Percentiles rank a stretch among this genome's conserved stretches.
Evolutionary conservation across 2,113 vertebrate species (phyloP).

Genomic region (Rhegmatorhina hoffmannsi): DNA sequence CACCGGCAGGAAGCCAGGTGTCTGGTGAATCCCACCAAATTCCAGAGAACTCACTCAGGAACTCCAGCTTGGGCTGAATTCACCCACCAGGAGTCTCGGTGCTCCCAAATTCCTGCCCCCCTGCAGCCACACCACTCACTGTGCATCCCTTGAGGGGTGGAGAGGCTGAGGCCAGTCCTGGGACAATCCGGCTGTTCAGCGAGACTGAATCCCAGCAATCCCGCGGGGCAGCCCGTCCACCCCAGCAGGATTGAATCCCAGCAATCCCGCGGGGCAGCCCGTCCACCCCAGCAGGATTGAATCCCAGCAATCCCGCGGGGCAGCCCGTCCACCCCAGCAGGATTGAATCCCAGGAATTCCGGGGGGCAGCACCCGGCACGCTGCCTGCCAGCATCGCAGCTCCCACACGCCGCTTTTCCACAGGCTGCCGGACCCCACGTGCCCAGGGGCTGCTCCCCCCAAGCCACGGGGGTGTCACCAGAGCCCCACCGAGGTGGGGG

Average conservation of each 20-base stretch:
- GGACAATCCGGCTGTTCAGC: neutral
- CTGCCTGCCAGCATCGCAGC: rapidly evolving
- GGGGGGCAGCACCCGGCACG: neutral
- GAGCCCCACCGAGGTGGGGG: neutral
- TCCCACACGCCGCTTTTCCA: neutral
- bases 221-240: neutral
- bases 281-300: neutral
- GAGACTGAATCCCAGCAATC: neutral
- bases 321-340: neutral
- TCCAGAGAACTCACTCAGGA: neutral
- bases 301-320: neutral
- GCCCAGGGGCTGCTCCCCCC: neutral
- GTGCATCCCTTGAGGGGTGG: neutral
- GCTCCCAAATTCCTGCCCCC: neutral
- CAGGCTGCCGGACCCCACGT: neutral
- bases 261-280: neutral
- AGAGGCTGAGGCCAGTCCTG: rapidly evolving
- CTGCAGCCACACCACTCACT: rapidly evolving
- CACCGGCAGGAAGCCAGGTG: neutral
- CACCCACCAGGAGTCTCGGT: rapidly evolving
- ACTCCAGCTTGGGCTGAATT: neutral
- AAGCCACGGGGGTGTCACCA: rapidly evolving
- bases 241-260: constrained; percentile 25
- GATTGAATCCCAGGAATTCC: constrained; percentile 46
- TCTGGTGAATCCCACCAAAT: neutral